Conservation (phyloP, 2,113 vertebrate species). For the Chinchilla lanigera region DNA sequence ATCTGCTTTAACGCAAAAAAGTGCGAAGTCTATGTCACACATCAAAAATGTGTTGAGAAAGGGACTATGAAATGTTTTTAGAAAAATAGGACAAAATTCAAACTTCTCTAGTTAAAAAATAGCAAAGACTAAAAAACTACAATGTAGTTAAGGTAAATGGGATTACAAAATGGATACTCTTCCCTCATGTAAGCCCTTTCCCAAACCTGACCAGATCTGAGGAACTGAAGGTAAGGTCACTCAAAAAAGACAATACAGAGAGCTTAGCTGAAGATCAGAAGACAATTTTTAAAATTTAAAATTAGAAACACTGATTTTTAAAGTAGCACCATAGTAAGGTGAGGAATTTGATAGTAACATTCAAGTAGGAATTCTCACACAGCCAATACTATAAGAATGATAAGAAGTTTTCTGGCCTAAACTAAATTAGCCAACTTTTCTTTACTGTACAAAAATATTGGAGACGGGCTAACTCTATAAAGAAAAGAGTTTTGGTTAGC, state of each 20-base stretch:
- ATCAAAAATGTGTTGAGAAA: conserved; percentile 11
- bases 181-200: not conserved
- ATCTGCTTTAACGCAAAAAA: not conserved
- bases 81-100: not conserved
- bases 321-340: not conserved
- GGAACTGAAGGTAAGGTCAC: not conserved
- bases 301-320: not conserved
- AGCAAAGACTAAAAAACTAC: not conserved
- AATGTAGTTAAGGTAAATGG: conserved; percentile 5
- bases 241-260: not conserved
- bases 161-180: not conserved
- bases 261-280: not conserved
- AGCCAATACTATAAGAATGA: not conserved
- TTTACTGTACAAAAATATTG: not conserved
- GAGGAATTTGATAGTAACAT: not conserved
- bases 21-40: not conserved
- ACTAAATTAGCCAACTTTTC: not conserved
- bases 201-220: not conserved
- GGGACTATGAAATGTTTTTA: not conserved
- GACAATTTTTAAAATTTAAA: conserved; percentile 7
- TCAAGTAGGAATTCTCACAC: not conserved
- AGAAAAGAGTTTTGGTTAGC: not conserved
- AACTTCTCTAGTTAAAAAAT: not conserved
- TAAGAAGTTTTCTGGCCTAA: not conserved
- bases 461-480: not conserved